Percentiles rank a stretch among this genome's conserved stretches.
Conservation (phyloP, 1,140 invertebrate genomes). For the Bombus sylvicola region DNA sequence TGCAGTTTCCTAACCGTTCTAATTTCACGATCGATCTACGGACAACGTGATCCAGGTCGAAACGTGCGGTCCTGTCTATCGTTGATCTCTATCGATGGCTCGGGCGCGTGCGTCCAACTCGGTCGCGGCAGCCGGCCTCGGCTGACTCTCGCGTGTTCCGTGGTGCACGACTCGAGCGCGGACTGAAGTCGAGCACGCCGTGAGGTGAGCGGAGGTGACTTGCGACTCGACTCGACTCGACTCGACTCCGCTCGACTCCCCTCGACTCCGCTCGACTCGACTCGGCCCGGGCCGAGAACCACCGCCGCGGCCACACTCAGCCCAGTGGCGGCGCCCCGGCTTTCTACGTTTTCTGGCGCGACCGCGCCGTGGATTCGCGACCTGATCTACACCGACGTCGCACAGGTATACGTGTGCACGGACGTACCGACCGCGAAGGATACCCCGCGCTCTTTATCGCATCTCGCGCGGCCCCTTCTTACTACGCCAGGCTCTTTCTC, state of each 20-base stretch:
- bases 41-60: not conserved
- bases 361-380: constrained; percentile 36
- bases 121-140: constrained; percentile 31
- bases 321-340: constrained; percentile 38
- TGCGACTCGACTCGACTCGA: constrained; percentile 69
- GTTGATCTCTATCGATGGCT: not conserved
- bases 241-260: constrained; percentile 28
- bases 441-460: not conserved
- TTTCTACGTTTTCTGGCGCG: constrained; percentile 5
- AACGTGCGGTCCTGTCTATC: not conserved
- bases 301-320: constrained; percentile 24
- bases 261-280: constrained; percentile 32
- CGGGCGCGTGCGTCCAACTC: constrained; percentile 50
- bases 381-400: constrained; percentile 27
- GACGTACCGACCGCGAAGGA: not conserved
- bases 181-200: constrained; percentile 60
- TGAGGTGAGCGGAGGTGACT: constrained; percentile 81
- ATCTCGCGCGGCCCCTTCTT: not conserved
- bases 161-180: constrained; percentile 66
- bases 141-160: constrained; percentile 53
- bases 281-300: constrained; percentile 35
- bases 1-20: not conserved
- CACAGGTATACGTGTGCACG: not conserved
- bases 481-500: not conserved
- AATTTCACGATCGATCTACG: not conserved